phyloP scores from a whole-genome alignment of 2,797 vertebrate species.

The Ptychobarbus kaznakovi region DNA sequence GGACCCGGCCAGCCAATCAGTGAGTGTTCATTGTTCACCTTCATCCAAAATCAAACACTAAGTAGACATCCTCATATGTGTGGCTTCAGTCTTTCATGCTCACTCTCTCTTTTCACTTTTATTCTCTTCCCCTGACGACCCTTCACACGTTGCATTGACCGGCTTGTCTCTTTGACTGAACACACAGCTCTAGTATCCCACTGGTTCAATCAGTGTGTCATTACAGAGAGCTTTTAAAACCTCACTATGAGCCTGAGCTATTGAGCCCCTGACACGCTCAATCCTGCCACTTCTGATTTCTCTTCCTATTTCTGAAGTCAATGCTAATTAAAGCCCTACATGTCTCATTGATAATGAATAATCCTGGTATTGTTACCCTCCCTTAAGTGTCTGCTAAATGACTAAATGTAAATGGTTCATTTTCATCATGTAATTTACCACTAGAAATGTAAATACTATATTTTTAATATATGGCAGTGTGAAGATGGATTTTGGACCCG shows the following conservation, averaged over 20 bases:
- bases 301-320: slow-evolving; percentile 5
- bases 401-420: neutral
- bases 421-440: neutral
- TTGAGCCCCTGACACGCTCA: slow-evolving; percentile 43
- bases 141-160: slow-evolving; percentile 38
- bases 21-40: slow-evolving; percentile 62
- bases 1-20: slow-evolving; percentile 79
- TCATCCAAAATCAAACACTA: neutral
- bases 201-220: slow-evolving; percentile 43
- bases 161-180: slow-evolving; percentile 47
- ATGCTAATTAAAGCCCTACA: slow-evolving; percentile 14
- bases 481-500: neutral
- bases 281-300: slow-evolving; percentile 33
- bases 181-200: slow-evolving; percentile 22
- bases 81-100: neutral
- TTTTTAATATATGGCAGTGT: neutral
- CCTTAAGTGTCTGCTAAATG: neutral
- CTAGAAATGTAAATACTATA: neutral
- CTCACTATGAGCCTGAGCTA: slow-evolving; percentile 39
- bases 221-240: slow-evolving; percentile 54
- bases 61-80: neutral
- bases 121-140: neutral
- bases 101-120: neutral
- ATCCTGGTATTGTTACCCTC: neutral
- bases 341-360: slow-evolving; percentile 15